phyloP scores from a whole-genome alignment of 2,113 vertebrate species.

The Alexandromys fortis region DNA sequence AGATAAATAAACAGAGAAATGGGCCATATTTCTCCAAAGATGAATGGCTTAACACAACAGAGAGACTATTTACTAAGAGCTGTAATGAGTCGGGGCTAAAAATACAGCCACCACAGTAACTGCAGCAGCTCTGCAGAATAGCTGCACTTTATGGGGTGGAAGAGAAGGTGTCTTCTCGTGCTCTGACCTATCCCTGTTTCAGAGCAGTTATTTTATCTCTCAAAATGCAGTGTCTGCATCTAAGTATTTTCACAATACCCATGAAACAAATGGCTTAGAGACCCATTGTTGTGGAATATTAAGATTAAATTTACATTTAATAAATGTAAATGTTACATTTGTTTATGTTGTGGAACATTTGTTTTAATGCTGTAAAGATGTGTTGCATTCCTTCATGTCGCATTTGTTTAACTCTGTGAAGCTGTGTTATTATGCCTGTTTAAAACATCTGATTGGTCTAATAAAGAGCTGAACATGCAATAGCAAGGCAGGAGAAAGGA shows the following conservation, averaged over 20 bases:
- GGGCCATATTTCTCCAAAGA: constrained; percentile 74
- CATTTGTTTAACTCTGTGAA: too few species aligned
- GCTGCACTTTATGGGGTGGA: constrained; percentile 71
- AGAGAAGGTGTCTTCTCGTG: constrained; percentile 61
- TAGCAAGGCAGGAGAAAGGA: too few species aligned
- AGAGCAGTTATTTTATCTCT: constrained; percentile 63
- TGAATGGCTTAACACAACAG: constrained; percentile 80
- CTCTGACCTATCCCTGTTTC: constrained; percentile 21
- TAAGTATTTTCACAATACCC: constrained; percentile 24
- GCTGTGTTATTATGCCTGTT: too few species aligned
- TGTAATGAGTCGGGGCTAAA: constrained; percentile 76
- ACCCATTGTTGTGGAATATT: not conserved
- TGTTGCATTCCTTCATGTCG: too few species aligned
- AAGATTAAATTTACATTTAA: too few species aligned
- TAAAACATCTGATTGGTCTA: too few species aligned
- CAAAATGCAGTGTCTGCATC: constrained; percentile 49
- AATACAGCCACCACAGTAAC: constrained; percentile 49
- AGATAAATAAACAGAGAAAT: constrained; percentile 78
- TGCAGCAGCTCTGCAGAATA: constrained; percentile 69
- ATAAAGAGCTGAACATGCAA: too few species aligned
- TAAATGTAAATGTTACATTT: too few species aligned
- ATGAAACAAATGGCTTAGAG: not conserved
- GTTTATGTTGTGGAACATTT: too few species aligned
- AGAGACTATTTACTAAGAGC: constrained; percentile 79
- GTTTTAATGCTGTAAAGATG: too few species aligned